Evolutionary conservation across 92 coral and sea anemone genomes (phyloP).

Genomic region (Epizoanthus scotinus): DNA sequence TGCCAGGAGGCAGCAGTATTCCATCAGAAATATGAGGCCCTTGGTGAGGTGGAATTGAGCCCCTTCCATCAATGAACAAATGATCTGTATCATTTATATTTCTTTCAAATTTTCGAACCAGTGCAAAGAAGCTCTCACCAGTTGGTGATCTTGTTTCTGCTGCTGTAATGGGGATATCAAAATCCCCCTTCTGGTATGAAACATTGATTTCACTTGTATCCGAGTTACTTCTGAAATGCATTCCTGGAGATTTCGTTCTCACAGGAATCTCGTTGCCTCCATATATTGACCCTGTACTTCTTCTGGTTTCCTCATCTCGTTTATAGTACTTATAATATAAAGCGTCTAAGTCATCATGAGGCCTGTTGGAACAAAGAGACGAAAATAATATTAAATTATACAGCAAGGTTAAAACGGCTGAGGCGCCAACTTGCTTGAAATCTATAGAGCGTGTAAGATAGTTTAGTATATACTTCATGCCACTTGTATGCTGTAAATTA

Average conservation of each 20-base stretch:
- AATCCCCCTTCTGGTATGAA: constrained; percentile 43
- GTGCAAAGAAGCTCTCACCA: constrained; percentile 90
- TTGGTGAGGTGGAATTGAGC: constrained; percentile 48
- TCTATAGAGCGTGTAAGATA: constrained; percentile 8
- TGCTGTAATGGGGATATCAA: constrained; percentile 40
- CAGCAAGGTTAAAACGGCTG: constrained; percentile 20
- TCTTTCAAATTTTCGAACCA: constrained; percentile 83
- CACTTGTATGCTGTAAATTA: constrained; percentile 4
- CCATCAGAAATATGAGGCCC: constrained; percentile 68
- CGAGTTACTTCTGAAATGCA: constrained; percentile 91
- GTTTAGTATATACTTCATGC: not conserved
- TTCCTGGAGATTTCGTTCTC: constrained; percentile 53
- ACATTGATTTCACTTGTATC: constrained; percentile 94
- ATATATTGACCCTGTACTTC: constrained; percentile 95
- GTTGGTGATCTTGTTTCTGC: constrained; percentile 88
- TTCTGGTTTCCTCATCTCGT: constrained; percentile 84
- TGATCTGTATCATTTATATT: constrained; percentile 76
- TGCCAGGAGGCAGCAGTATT: constrained; percentile 23
- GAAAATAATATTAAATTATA: not conserved
- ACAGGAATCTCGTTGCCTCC: constrained; percentile 74
- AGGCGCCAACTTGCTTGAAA: constrained; percentile 21
- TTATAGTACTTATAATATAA: constrained; percentile 57
- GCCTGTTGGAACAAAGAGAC: constrained; percentile 42
- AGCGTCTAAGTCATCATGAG: constrained; percentile 76
- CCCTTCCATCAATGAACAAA: constrained; percentile 35